Evolutionary conservation across 2,797 vertebrate genomes (phyloP), one percentile per base, ranked within the genome.

Genomic region (Cyclopterus lumpus): DNA sequence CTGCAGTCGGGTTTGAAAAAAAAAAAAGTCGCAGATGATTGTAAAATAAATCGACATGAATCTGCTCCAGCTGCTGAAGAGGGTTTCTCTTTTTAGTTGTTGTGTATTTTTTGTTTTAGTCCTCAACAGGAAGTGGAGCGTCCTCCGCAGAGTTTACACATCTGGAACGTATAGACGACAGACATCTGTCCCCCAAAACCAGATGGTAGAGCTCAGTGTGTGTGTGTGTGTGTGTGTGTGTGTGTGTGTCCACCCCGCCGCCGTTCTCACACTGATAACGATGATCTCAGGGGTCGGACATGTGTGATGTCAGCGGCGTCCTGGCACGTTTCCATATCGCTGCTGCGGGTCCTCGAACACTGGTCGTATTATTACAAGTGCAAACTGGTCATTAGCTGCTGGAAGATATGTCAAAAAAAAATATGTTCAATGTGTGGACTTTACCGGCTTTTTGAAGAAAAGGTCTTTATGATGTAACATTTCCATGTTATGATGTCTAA

Each of bases 211-310:
- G 3, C 68, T 80, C 67, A 22, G 44, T 4, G 61, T 18, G 70
- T 65, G 77, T 79, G 26, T 28, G 26, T 28, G 26, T n/a, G n/a
- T n/a, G n/a, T n/a, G n/a, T n/a, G n/a, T 28, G 26, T 28, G 26
- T 28, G 26, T 28, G 26, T 18, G 70, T 65, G 77, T 79, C 85
- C 76, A 22, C 73, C 77, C 62, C 71, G 36, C 54, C 46, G 34
- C 60, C 1, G 48, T 79, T 89, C 89, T 72, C 86, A 82, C 77
- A 67, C 67, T 83, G 74, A 77, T 84, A 66, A 59, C 20, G 75
- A 83, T 86, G 84, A 85, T 77, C 77, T 85, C 86, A 89, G 71
- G 77, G 60, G 68, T 78, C 28, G 34, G 73, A 80, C 79, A 82
- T 75, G 74, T 61, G 70, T 71, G 72, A 81, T 78, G 73, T 76